These are phyloP conservation scores for Loxodonta africana DNA, from an alignment of 2,113 vertebrate genomes.

Conservation along the genomic window DNA sequence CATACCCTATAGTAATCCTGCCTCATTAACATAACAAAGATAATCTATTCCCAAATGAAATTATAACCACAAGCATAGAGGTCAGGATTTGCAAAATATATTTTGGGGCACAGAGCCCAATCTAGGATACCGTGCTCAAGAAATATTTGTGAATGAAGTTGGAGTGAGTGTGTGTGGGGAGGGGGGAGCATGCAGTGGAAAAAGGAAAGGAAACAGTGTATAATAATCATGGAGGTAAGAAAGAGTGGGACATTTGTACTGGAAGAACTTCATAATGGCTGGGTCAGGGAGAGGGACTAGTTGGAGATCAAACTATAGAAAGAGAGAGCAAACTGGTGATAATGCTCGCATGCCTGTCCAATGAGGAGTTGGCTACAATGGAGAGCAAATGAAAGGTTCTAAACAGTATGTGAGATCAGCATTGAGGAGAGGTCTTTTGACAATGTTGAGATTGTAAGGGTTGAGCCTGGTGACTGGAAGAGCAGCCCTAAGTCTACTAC, in stretches of 20 bases:
- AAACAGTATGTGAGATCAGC: not conserved
- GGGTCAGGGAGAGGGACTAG: not conserved
- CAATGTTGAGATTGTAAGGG: not conserved
- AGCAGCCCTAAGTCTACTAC: not conserved
- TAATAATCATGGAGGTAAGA: not conserved
- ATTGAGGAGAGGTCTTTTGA: not conserved
- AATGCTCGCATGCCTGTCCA: not conserved
- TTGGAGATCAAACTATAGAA: not conserved
- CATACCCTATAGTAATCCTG: not conserved
- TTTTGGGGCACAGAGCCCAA: not conserved
- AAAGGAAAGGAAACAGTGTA: not conserved
- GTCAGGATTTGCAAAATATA: not conserved
- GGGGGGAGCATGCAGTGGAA: not conserved
- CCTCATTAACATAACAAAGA: too few relatives aligned
- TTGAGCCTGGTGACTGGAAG: not conserved
- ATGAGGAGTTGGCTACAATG: not conserved
- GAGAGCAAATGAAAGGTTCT: not conserved
- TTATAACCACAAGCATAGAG: not conserved
- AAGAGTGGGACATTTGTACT: not conserved
- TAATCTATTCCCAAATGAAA: too few relatives aligned
- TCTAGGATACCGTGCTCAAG: not conserved
- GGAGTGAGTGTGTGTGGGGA: not conserved
- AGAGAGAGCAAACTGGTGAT: not conserved
- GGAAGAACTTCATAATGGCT: not conserved
- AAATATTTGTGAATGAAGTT: not conserved